These are phyloP conservation scores for Neuroterus valhalla DNA, from an alignment of 1,140 invertebrate species.

Conservation along the genomic window DNA sequence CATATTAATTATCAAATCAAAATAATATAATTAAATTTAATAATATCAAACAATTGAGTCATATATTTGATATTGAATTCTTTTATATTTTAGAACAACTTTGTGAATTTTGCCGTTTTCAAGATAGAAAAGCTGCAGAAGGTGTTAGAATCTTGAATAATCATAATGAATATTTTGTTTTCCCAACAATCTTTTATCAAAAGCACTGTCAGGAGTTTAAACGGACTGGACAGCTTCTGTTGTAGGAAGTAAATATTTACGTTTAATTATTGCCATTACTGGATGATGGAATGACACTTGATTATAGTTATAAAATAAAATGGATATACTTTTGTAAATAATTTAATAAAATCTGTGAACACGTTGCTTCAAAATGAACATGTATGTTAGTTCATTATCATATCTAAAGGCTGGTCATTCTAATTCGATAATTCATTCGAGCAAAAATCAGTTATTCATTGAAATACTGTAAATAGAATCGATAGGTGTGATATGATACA, in stretches of 20 bases:
- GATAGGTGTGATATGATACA: no score
- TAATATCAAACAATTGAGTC: no score
- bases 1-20: no score
- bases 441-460: no score
- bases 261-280: no score
- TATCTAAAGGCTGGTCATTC: background rate
- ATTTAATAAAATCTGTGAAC: background rate
- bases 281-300: background rate
- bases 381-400: background rate
- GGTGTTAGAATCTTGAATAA: background rate
- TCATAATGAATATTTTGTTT: background rate
- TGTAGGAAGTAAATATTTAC: background rate
- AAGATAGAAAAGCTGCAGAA: background rate
- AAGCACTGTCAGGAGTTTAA: background rate
- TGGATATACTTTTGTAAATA: background rate
- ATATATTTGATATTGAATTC: no score
- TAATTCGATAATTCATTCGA: no score
- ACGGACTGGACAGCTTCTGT: background rate
- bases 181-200: background rate
- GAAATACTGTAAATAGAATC: no score
- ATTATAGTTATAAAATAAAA: background rate
- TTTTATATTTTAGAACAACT: no score
- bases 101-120: background rate
- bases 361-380: background rate
- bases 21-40: no score